These are phyloP conservation scores for Parascotia fuliginaria DNA, from an alignment of 2,888 invertebrate species.

Conservation along the genomic window DNA sequence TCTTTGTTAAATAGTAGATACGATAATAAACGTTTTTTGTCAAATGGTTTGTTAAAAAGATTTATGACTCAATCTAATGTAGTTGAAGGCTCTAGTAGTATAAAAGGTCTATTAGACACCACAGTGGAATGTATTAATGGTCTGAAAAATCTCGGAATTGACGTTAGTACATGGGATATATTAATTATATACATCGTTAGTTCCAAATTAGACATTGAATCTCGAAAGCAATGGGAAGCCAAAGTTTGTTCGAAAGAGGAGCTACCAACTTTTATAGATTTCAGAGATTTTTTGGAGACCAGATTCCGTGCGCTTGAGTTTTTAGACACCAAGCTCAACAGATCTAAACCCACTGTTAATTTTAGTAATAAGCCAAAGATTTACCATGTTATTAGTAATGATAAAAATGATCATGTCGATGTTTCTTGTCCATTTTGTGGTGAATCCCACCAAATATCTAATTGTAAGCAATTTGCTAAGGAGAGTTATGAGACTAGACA, in stretches of 20 bases:
- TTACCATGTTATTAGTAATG: not conserved
- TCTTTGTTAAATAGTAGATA: not conserved
- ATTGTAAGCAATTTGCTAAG: constrained; percentile 3
- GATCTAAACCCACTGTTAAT: not conserved
- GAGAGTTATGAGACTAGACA: not conserved
- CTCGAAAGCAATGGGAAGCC: constrained; percentile 3
- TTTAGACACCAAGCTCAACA: not conserved
- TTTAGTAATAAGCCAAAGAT: not conserved
- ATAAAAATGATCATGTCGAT: not conserved
- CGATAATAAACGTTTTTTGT: constrained; percentile 4
- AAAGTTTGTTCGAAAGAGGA: not conserved
- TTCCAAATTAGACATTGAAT: not conserved
- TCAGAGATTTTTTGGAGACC: constrained; percentile 1
- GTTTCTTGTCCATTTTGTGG: not conserved
- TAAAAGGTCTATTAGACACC: constrained; percentile 4
- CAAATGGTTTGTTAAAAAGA: constrained; percentile 1
- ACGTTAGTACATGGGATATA: not conserved
- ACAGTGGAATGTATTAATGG: constrained; percentile 1
- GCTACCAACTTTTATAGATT: not conserved
- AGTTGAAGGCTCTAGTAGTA: not conserved
- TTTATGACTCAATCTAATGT: not conserved
- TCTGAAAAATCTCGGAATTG: too few relatives aligned
- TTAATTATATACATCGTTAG: constrained; percentile 1
- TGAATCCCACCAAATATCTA: not conserved
- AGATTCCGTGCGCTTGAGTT: constrained; percentile 1